Evolutionary conservation across 2,888 invertebrate species (phyloP).

Genomic region (Stenichneumon culpator): DNA sequence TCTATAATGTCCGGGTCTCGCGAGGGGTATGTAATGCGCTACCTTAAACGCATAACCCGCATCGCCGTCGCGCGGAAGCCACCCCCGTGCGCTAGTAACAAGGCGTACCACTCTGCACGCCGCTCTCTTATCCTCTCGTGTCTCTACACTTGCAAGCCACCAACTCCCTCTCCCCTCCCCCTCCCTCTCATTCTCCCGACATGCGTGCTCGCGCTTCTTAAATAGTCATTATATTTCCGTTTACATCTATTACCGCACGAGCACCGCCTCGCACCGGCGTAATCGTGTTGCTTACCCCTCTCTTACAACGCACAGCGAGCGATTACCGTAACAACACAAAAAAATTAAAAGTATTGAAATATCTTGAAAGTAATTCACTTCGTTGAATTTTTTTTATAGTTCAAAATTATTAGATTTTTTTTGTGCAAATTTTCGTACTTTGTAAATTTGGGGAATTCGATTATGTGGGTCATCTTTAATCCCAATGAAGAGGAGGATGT

Average conservation of each 20-base stretch:
- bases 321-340: not conserved
- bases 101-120: slow-evolving; percentile 80
- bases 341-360: too few species aligned
- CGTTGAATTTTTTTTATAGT: slow-evolving; percentile 2
- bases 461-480: too few species aligned
- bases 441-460: not conserved
- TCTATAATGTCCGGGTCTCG: slow-evolving; percentile 64
- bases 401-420: not conserved
- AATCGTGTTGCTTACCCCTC: slow-evolving; percentile 14
- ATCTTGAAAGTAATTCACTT: not conserved
- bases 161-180: not conserved
- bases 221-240: slow-evolving; percentile 50
- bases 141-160: slow-evolving; percentile 29
- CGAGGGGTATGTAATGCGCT: slow-evolving; percentile 53
- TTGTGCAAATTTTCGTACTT: not conserved
- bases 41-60: slow-evolving; percentile 46
- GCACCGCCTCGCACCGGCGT: not conserved
- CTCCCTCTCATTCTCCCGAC: not conserved
- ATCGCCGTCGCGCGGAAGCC: slow-evolving; percentile 31
- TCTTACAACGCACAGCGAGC: not conserved
- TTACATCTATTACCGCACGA: slow-evolving; percentile 35
- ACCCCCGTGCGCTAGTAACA: slow-evolving; percentile 76
- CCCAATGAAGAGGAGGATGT: not conserved
- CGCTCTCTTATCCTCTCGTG: slow-evolving; percentile 56
- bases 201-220: slow-evolving; percentile 50